Base-by-base conservation (phyloP, 1,140 invertebrate species). In the Drosophila kanapiae region DNA sequence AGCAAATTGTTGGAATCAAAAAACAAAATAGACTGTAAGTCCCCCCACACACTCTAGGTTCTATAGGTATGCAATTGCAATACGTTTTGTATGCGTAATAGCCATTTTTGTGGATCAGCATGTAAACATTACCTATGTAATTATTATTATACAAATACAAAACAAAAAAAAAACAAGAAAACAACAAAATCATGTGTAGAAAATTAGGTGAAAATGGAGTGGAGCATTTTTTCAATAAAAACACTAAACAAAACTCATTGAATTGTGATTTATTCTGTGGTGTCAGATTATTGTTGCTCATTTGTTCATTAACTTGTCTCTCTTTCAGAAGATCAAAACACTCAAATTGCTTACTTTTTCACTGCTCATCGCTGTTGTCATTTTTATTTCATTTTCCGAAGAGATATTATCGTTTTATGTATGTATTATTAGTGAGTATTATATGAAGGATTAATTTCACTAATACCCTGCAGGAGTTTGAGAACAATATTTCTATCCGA, bases 141-240 rank as follows among this genome's bases (percentile, higher is more conserved):
- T 90, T 88, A 81, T 84, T 79, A 87, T 81, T 80, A 87, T 85
- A 80, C 63, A 75, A 58, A 77, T 67, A 82, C 31, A 86, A 75
- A 71, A 54, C 0, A 54, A 38, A 38, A 56, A 37, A 13, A 54
- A 37, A 29, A 10, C 14, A 29, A 51, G 14, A 56, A 38, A 84
- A 75, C 40, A 74, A 61, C 77, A 76, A 84, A 74, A 86, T 72
- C 67, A 70, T 90, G 70, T 88, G 78, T 90, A 90, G 86, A 90
- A 85, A 90, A 90, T 90, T 90, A 90, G 85, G 85, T 82, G 71
- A 76, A 90, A 90, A 85, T 64, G 85, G 85, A 90, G 78, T 85
- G 85, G 86, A 90, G 85, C 75, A 90, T 90, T 90, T 90, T 90
- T 86, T 90, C 86, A 90, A 90, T 90, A 85, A 88, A 79, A 88